Conservation (phyloP, 1,140 invertebrate species). For the Eupristina koningsbergeri region DNA sequence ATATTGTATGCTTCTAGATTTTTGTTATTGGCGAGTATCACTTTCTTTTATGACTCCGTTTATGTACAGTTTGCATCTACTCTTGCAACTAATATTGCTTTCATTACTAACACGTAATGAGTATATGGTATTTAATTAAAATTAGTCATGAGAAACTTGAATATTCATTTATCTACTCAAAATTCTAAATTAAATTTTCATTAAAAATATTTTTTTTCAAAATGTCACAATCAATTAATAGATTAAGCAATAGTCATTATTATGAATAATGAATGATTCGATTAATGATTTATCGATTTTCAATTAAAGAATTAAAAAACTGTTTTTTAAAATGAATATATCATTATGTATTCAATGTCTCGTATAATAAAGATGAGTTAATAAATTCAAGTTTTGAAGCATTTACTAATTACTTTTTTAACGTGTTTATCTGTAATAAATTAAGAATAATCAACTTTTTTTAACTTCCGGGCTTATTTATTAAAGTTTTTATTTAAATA, state of each 20-base stretch:
- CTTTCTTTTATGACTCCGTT: constrained; percentile 2
- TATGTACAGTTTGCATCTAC: background rate
- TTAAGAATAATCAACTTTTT: too few relatives aligned
- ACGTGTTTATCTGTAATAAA: too few relatives aligned
- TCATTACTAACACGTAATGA: background rate
- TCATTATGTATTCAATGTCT: too few relatives aligned
- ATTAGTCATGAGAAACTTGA: background rate
- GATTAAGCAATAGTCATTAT: background rate
- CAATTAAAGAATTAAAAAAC: too few relatives aligned
- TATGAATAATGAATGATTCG: background rate
- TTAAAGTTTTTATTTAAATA: background rate
- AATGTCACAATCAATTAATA: background rate
- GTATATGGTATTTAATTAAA: constrained; percentile 26
- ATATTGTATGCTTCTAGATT: background rate
- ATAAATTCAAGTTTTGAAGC: too few relatives aligned
- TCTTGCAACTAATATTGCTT: background rate
- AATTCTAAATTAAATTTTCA: background rate
- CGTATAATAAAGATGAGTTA: too few relatives aligned
- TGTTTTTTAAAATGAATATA: too few relatives aligned
- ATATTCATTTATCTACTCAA: background rate
- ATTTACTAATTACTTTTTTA: too few relatives aligned
- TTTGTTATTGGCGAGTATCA: background rate
- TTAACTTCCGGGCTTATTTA: too few relatives aligned
- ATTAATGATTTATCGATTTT: too few relatives aligned
- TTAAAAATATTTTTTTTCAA: background rate